Evolutionary conservation across 2,113 vertebrate species (phyloP), one percentile per base, ranked within the genome.

Genomic region (Tachysurus fulvidraco): DNA sequence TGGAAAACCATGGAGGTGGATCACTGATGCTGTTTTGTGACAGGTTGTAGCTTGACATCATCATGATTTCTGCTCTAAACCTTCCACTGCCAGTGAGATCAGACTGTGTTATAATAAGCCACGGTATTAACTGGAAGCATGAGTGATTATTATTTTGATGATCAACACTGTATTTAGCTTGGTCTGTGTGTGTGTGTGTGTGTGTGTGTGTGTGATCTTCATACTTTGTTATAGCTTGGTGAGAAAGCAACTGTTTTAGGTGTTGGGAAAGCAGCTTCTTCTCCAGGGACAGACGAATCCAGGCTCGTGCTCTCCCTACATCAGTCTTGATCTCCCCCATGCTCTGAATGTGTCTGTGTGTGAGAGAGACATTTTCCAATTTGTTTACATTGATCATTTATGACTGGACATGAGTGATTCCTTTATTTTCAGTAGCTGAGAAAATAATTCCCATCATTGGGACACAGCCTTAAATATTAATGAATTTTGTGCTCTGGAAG

Each of bases 191-290:
- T 13, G 17, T 16, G 77, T 52, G 83, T 8, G 73, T 64, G 79
- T 36, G 3, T n/a, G 25, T 55, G 21, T 65, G 65, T 28, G 28
- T 6, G 9, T 4, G 19, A 5, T 0, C 76, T 10, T 96, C 93
- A 10, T 92, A 99, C 97, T 95, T 98, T 91, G 96, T 96, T 92
- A 95, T 96, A 23, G 88, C 91, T 62, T 97, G 96, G 91, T 96
- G 95, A 23, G 95, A 96, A 30, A 99, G 96, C 88, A 99, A 92
- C 92, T 98, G 97, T 93, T 98, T 99, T 52, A 99, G 96, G 83
- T 99, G 96, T 79, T 97, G 97, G n/a, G 98, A 99, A 16, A 99
- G 91, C 81, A 98, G 95, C 89, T 99, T 99, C 94, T 99, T 99
- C 92, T 99, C 98, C 86, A 99, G 93, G 65, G 97, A 98, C 90